Evolutionary conservation across 2,888 invertebrate species (phyloP).

Genomic region (Cheilosia soror): DNA sequence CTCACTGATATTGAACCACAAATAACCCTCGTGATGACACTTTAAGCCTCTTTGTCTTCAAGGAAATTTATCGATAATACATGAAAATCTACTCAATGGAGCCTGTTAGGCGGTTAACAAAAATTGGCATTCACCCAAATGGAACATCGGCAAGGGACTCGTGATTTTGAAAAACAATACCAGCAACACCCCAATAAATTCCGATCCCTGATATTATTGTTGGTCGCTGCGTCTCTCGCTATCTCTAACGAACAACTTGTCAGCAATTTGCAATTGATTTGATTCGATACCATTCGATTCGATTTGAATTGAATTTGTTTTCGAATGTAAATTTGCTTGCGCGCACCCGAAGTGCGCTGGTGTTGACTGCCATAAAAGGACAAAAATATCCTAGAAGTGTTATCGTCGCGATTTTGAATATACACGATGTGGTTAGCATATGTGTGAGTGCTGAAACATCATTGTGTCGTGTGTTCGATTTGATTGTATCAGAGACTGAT

Average conservation of each 20-base stretch:
- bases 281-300: conserved; percentile 55
- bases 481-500: conserved; percentile 42
- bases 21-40: conserved; percentile 39
- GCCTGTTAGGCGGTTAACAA: conserved; percentile 14
- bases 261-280: conserved; percentile 65
- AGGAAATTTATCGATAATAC: conserved; percentile 21
- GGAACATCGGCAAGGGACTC: background rate
- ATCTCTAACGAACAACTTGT: conserved; percentile 39
- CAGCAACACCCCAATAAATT: conserved; percentile 28
- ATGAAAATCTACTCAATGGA: conserved; percentile 26
- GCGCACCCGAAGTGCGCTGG: background rate
- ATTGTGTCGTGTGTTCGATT: conserved; percentile 31
- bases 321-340: conserved; percentile 40
- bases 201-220: conserved; percentile 14
- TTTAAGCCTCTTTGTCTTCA: conserved; percentile 38
- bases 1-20: conserved; percentile 15
- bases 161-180: conserved; percentile 26
- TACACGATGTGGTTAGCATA: conserved; percentile 29
- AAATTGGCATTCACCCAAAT: conserved; percentile 14
- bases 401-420: conserved; percentile 32
- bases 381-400: conserved; percentile 13
- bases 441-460: conserved; percentile 21
- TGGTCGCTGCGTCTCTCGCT: background rate
- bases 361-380: background rate
- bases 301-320: conserved; percentile 61